A percentile compares a stretch with the other conserved stretches of the same genome.
Evolutionary conservation across 1,140 invertebrate genomes (phyloP).

Genomic region (Ylistrum balloti): DNA sequence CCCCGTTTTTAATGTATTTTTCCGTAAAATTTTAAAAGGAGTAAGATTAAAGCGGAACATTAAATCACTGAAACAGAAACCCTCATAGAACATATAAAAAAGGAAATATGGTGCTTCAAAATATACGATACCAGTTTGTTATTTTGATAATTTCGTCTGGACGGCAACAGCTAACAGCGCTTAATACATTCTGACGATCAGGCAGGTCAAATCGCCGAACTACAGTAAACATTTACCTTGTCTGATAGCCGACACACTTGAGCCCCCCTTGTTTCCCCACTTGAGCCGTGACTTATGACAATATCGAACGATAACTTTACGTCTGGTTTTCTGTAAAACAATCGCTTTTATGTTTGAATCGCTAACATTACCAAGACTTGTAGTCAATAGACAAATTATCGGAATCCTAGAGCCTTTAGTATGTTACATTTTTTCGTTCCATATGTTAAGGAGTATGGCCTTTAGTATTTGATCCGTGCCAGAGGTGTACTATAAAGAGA

Average conservation of each 20-base stretch:
- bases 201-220: not conserved
- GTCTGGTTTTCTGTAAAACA: constrained; percentile 11
- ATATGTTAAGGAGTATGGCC: not conserved
- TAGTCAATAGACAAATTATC: not conserved
- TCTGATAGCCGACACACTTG: constrained; percentile 1
- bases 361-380: not conserved
- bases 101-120: not conserved
- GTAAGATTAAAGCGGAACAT: not conserved
- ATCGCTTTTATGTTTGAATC: constrained; percentile 12
- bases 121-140: not conserved
- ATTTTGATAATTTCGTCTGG: not conserved
- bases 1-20: not conserved
- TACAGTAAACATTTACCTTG: constrained; percentile 6
- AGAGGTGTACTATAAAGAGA: not conserved
- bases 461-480: not conserved
- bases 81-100: not conserved
- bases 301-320: constrained; percentile 16
- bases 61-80: not conserved
- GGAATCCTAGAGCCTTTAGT: not conserved
- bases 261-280: constrained; percentile 29
- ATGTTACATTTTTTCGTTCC: constrained; percentile 5
- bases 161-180: constrained; percentile 9
- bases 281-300: constrained; percentile 33
- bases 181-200: not conserved
- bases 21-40: not conserved